A percentile compares a stretch with the other conserved stretches of the same genome.
Evolutionary conservation across 2,888 invertebrate genomes (phyloP).

Genomic region (Oxytorus armatus): DNA sequence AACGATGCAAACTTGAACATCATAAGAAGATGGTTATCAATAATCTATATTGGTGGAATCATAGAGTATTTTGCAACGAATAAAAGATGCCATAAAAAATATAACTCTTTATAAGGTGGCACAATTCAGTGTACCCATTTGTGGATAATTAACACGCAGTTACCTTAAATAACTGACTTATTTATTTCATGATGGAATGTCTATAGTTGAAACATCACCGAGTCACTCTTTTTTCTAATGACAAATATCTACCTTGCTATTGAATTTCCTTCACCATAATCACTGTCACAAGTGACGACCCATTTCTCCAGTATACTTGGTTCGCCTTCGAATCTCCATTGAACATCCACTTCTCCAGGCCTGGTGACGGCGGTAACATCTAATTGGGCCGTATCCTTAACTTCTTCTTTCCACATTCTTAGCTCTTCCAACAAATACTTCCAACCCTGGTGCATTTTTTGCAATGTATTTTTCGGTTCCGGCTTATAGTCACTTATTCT

Average conservation of each 20-base stretch:
- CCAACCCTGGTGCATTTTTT: conserved; percentile 88
- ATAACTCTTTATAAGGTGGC: too few relatives aligned
- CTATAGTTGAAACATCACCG: not conserved
- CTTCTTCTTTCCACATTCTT: conserved; percentile 88
- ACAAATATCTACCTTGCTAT: conserved; percentile 72
- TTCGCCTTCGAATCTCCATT: conserved; percentile 89
- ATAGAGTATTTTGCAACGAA: too few relatives aligned
- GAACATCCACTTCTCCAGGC: conserved; percentile 90
- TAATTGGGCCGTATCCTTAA: conserved; percentile 80
- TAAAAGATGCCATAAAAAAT: too few relatives aligned
- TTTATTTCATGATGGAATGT: too few relatives aligned
- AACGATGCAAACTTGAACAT: too few relatives aligned
- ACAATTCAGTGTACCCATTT: too few relatives aligned
- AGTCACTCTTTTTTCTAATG: not conserved
- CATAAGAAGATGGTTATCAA: too few relatives aligned
- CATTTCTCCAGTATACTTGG: conserved; percentile 89
- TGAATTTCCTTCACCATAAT: conserved; percentile 91
- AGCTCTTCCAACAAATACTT: conserved; percentile 89
- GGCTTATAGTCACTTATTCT: conserved; percentile 64
- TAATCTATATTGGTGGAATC: too few relatives aligned
- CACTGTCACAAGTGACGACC: conserved; percentile 91
- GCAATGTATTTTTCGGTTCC: conserved; percentile 79
- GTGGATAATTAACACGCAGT: too few relatives aligned
- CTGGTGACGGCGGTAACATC: conserved; percentile 68
- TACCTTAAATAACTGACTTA: too few relatives aligned